Percentiles rank a stretch among this genome's conserved stretches.
phyloP scores from a whole-genome alignment of 2,888 invertebrate genomes.

The Electrophaes corylata region DNA sequence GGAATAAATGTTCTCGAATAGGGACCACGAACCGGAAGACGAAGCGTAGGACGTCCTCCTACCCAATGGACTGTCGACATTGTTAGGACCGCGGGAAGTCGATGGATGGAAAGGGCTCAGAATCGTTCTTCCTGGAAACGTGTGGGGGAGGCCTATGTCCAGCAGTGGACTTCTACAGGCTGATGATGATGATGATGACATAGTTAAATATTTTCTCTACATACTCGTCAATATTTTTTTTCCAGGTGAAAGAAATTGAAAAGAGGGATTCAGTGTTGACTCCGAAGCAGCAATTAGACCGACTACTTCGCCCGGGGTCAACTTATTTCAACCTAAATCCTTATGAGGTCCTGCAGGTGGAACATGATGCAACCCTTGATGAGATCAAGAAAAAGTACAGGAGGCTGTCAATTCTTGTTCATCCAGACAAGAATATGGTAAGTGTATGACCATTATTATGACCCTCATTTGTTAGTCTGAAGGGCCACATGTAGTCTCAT shows the following conservation, averaged over 20 bases:
- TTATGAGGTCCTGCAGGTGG: constrained; percentile 95
- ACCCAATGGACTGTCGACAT: too few species aligned
- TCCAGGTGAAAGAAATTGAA: constrained; percentile 99
- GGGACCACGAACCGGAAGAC: too few species aligned
- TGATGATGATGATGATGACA: too few species aligned
- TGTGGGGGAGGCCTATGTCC: too few species aligned
- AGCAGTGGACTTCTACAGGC: too few species aligned
- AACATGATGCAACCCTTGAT: constrained; percentile 94
- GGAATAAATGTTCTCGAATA: too few species aligned
- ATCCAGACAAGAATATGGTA: constrained; percentile 98
- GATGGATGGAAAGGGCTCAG: too few species aligned
- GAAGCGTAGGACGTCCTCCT: too few species aligned
- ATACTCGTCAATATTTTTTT: too few species aligned
- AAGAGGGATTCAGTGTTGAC: constrained; percentile 98
- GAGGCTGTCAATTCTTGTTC: constrained; percentile 97
- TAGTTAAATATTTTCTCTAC: too few species aligned
- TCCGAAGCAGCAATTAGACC: constrained; percentile 98
- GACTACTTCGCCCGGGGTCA: constrained; percentile 97
- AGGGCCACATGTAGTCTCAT: constrained; percentile 14
- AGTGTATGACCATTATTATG: constrained; percentile 36
- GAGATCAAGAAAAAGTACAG: constrained; percentile 98
- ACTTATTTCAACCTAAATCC: constrained; percentile 99
- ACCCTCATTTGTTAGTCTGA: background rate
- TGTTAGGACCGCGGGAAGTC: too few species aligned
- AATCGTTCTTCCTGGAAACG: too few species aligned